Conservation (phyloP, 2,888 invertebrate genomes). For the Chrysolina oricalcia region DNA sequence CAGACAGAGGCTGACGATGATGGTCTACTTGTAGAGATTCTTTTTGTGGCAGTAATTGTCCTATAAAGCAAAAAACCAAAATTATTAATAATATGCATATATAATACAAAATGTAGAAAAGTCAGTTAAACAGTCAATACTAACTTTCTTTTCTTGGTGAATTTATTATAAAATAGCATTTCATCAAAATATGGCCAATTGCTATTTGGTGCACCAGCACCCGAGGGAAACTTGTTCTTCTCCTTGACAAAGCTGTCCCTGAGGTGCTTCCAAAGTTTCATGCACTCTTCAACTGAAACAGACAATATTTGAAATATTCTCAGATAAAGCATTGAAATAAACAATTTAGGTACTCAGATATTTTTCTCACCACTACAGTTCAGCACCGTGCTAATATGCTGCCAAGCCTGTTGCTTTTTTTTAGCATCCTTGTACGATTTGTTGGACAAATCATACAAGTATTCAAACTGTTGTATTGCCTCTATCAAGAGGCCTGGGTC, state of each 20-base stretch:
- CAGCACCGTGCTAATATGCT: not conserved
- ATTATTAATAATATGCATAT: too few species aligned
- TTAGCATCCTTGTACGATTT: too few species aligned
- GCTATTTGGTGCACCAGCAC: conserved; percentile 24
- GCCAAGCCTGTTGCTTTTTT: too few species aligned
- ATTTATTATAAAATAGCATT: conserved; percentile 28
- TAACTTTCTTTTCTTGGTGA: conserved; percentile 27
- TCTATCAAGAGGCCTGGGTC: too few species aligned
- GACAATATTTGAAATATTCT: conserved; percentile 16
- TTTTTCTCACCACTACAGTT: conserved; percentile 14
- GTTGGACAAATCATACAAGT: too few species aligned
- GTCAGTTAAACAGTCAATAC: conserved; percentile 28
- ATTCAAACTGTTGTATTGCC: too few species aligned
- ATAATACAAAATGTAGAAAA: not conserved
- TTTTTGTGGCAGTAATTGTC: not conserved
- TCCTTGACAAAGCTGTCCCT: conserved; percentile 28
- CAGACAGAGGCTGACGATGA: not conserved
- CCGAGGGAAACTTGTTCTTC: conserved; percentile 15
- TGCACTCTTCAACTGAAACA: conserved; percentile 33
- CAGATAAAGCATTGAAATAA: conserved; percentile 24
- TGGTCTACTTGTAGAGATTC: not conserved
- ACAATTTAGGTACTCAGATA: conserved; percentile 19
- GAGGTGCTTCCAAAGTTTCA: conserved; percentile 27
- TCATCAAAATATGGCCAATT: not conserved
- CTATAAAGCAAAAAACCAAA: too few species aligned